These are phyloP conservation scores for Lepisosteus oculatus DNA, from an alignment of 2,113 vertebrate genomes.

Conservation along the genomic window DNA sequence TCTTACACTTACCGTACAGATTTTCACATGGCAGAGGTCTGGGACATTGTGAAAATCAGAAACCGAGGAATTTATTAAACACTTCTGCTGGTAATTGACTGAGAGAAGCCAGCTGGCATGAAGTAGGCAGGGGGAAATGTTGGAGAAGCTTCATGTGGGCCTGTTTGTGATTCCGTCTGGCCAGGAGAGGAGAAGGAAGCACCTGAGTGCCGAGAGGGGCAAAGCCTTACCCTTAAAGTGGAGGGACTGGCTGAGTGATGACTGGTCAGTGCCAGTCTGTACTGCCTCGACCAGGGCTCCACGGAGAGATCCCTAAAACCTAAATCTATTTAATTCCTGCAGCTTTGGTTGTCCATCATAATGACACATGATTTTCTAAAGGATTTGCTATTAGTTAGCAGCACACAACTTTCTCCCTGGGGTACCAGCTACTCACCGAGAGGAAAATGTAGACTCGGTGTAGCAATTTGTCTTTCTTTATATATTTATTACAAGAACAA, in stretches of 20 bases:
- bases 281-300: conserved; percentile 74
- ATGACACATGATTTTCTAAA: conserved; percentile 82
- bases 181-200: conserved; percentile 19
- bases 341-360: conserved; percentile 77
- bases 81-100: neutral
- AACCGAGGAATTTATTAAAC: conserved; percentile 14
- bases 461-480: conserved; percentile 86
- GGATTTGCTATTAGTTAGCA: conserved; percentile 79
- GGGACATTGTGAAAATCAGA: neutral
- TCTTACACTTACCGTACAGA: neutral
- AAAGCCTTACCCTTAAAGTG: conserved; percentile 44
- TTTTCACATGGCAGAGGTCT: conserved; percentile 6
- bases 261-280: conserved; percentile 37
- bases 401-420: conserved; percentile 70
- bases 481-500: conserved; percentile 83
- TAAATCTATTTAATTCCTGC: conserved; percentile 79
- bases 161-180: conserved; percentile 8
- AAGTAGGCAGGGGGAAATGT: conserved; percentile 9
- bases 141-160: conserved; percentile 5
- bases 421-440: conserved; percentile 72
- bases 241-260: neutral
- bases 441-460: conserved; percentile 78
- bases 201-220: conserved; percentile 19
- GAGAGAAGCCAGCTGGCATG: conserved; percentile 8
- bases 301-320: conserved; percentile 72